Base-by-base conservation (phyloP, 2,113 vertebrate genomes). In the Nematolebias whitei region DNA sequence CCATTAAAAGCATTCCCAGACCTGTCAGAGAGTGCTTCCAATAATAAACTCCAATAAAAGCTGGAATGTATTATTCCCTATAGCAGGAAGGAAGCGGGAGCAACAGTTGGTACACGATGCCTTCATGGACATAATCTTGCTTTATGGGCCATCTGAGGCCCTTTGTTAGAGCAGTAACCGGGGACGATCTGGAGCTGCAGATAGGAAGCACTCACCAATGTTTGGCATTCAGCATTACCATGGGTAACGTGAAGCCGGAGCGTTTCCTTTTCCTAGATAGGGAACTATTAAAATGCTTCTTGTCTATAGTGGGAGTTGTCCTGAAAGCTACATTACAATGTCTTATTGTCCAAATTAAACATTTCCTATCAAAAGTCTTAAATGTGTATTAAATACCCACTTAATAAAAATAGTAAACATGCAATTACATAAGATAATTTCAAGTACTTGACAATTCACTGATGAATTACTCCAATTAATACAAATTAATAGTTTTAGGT, bases 21-120 rank as follows among this genome's bases (percentile, higher is more conserved):
- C 82, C 83, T 74, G 68, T 82, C 76, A 82, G 69, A 74, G 68
- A 81, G 71, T 39, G 53, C 47, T 84, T 83, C 87, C 74, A 88
- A 80, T 86, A 87, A 88, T 79, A 87, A 84, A 74, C 67, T 52
- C 69, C 44, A 85, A 79, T 89, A 87, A 91, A 88, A 82, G 61
- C 68, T 77, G 83, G 82, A 88, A 87, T 71, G 16, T 65, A 78
- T 84, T 88, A 86, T 84, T 78, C 74, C 73, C 75, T 9, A 66
- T 81, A 73, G 76, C 86, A 82, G 89, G 88, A 91, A 92, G 91
- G 89, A 92, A 91, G 62, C 65, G 38, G 77, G 76, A 88, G 72
- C 72, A 85, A 81, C 71, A 76, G 81, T 85, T 84, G 83, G 88
- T 83, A 79, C 79, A 85, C 84, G 56, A 56, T 83, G 78, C 71